Percentiles rank a stretch among this genome's conserved stretches.
Conservation (phyloP, 2,113 vertebrate species). For the Tragelaphus buxtoni region DNA sequence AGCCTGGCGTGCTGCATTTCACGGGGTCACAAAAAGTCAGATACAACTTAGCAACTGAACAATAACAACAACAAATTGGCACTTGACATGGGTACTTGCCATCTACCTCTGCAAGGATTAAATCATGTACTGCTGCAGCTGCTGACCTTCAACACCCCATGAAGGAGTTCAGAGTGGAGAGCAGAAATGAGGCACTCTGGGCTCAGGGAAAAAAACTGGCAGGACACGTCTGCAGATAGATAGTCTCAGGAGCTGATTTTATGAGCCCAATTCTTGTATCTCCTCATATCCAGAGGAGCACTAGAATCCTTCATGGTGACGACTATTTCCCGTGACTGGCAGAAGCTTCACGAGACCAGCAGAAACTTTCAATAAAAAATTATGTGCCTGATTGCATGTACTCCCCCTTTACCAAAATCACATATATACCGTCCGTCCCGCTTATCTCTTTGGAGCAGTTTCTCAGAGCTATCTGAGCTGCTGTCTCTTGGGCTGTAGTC, state of each 20-base stretch:
- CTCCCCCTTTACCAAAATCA: not conserved
- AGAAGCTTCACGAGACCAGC: not conserved
- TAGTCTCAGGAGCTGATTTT: not conserved
- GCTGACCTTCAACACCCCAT: not conserved
- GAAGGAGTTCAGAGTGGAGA: not conserved
- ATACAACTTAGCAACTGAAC: too few relatives aligned
- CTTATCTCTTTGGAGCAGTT: not conserved
- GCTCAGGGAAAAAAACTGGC: not conserved
- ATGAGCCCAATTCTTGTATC: not conserved
- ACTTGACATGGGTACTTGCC: not conserved
- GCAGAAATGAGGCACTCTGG: not conserved
- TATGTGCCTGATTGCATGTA: not conserved
- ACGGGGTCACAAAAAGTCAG: too few relatives aligned
- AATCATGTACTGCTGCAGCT: not conserved
- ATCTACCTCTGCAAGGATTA: not conserved
- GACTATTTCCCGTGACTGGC: not conserved
- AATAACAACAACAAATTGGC: too few relatives aligned
- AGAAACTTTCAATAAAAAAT: not conserved
- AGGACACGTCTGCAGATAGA: not conserved
- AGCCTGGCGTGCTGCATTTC: not conserved
- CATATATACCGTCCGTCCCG: not conserved
- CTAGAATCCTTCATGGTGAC: not conserved
- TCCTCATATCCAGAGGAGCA: not conserved
- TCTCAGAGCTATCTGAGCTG: not conserved
- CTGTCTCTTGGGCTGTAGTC: not conserved